Percentiles rank a stretch among this genome's conserved stretches.
Conservation (phyloP, 2,888 invertebrate genomes). For the Eulithis prunata region DNA sequence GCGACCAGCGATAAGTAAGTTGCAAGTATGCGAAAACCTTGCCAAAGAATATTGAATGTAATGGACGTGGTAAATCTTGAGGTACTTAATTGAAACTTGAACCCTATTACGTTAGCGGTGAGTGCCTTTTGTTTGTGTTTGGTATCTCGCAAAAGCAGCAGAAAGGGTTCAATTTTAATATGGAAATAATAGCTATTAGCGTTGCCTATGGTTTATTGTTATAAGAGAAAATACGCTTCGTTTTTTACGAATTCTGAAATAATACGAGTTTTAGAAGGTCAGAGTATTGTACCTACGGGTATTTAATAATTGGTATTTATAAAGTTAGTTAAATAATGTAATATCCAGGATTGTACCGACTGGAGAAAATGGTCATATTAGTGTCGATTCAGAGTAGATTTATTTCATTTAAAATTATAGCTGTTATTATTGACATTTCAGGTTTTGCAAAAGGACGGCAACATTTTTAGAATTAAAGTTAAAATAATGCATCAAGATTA, state of each 20-base stretch:
- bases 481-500: too few relatives aligned
- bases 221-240: conserved; percentile 5
- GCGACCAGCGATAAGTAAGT: conserved; percentile 69
- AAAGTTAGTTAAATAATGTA: too few relatives aligned
- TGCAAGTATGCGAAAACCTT: conserved; percentile 57
- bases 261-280: background rate
- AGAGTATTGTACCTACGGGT: too few relatives aligned
- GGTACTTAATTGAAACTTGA: conserved; percentile 25
- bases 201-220: conserved; percentile 17
- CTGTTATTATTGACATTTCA: too few relatives aligned
- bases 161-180: conserved; percentile 24
- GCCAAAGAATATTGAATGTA: conserved; percentile 36
- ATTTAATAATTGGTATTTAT: too few relatives aligned
- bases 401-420: too few relatives aligned
- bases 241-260: conserved; percentile 1
- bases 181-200: conserved; percentile 15
- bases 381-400: too few relatives aligned
- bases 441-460: too few relatives aligned
- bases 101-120: conserved; percentile 28
- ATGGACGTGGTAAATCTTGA: conserved; percentile 30
- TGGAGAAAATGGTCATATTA: too few relatives aligned
- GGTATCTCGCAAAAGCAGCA: conserved; percentile 19
- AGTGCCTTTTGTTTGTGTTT: conserved; percentile 24
- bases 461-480: too few relatives aligned
- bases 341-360: too few relatives aligned